Conservation (phyloP, 2,113 vertebrate species). For the sheep (Ovis aries) region ARS-UI_Ramb_v3.0 NC_056060.1:32937501-32938000, state of each 20-base stretch:
- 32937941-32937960: neutral
- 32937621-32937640: neutral
- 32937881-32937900: neutral
- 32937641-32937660: neutral
- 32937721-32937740: neutral
- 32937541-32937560: neutral
- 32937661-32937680: neutral
- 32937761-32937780: neutral
- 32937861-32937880: neutral
- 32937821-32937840: neutral
- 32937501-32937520: neutral
- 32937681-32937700: neutral
- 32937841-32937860: neutral
- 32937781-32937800: neutral
- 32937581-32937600: neutral
- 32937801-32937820: neutral
- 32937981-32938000: neutral
- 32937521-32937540: neutral
- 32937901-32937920: neutral
- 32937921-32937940: neutral
- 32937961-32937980: neutral
- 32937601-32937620: neutral
- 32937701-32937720: neutral
- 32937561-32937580: neutral
- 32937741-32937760: neutral